Evolutionary conservation across 1,140 invertebrate genomes (phyloP).

Genomic region (Formica selysi): DNA sequence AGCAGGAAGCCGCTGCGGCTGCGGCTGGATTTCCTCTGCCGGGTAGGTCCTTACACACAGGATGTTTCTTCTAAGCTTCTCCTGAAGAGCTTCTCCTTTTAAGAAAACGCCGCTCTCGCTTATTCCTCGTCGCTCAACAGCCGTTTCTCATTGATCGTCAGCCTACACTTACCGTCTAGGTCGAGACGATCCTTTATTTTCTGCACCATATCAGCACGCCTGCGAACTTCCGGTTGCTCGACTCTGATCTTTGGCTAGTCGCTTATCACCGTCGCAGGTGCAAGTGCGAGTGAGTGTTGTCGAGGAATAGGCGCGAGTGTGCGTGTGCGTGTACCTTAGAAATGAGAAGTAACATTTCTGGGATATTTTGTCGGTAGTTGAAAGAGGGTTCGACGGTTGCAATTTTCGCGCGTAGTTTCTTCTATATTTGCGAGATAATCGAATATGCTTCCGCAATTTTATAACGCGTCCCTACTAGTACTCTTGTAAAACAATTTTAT

Average conservation of each 20-base stretch:
- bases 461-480: not conserved
- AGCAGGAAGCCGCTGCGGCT: constrained; percentile 85
- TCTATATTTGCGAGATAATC: constrained; percentile 21
- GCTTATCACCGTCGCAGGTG: constrained; percentile 61
- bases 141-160: constrained; percentile 50
- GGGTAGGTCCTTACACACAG: constrained; percentile 86
- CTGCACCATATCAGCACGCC: constrained; percentile 43
- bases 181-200: constrained; percentile 39
- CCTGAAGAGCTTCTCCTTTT: constrained; percentile 39
- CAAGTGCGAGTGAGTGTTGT: constrained; percentile 68
- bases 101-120: constrained; percentile 47
- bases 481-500: not conserved
- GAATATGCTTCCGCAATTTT: constrained; percentile 6
- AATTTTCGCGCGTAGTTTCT: constrained; percentile 23
- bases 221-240: constrained; percentile 55
- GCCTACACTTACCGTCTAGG: constrained; percentile 27
- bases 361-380: not conserved
- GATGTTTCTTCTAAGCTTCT: constrained; percentile 73
- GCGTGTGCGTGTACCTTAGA: constrained; percentile 46
- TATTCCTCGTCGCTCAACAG: constrained; percentile 56
- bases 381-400: not conserved
- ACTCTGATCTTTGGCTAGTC: constrained; percentile 55
- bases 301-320: constrained; percentile 55
- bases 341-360: constrained; percentile 35
- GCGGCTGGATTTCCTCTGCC: constrained; percentile 88